These are phyloP conservation scores for Emydocephalus ijimae DNA, from an alignment of 2,113 vertebrate genomes.

Conservation along the genomic window DNA sequence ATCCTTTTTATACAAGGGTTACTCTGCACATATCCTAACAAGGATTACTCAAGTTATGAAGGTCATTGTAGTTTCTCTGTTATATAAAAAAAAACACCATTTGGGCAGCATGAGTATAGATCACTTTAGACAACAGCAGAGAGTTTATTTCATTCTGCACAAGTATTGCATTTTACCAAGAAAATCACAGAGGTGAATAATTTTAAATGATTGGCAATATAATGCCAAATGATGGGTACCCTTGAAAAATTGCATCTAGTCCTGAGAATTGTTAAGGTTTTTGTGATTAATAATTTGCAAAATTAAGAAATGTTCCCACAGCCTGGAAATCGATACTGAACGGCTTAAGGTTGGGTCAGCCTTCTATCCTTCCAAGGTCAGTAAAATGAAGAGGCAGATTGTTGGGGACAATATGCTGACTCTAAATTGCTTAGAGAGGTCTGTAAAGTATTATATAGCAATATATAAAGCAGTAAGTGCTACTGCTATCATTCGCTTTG, in stretches of 20 bases:
- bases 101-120: neutral
- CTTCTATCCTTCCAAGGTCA: neutral
- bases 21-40: no score
- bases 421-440: neutral
- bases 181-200: no score
- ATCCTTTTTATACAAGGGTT: no score
- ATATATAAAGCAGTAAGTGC: neutral
- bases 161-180: no score
- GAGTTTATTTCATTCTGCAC: neutral
- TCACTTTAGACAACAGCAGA: neutral
- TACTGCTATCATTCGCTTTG: neutral
- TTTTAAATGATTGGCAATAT: no score
- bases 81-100: neutral
- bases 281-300: neutral
- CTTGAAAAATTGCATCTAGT: no score
- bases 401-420: neutral
- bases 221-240: no score
- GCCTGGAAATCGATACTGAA: neutral
- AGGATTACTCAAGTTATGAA: neutral
- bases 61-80: neutral
- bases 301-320: neutral
- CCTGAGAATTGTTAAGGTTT: neutral
- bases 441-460: neutral
- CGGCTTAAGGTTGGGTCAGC: neutral
- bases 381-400: neutral